phyloP scores from a whole-genome alignment of 1,140 invertebrate species.

The Palaemon carinicauda region DNA sequence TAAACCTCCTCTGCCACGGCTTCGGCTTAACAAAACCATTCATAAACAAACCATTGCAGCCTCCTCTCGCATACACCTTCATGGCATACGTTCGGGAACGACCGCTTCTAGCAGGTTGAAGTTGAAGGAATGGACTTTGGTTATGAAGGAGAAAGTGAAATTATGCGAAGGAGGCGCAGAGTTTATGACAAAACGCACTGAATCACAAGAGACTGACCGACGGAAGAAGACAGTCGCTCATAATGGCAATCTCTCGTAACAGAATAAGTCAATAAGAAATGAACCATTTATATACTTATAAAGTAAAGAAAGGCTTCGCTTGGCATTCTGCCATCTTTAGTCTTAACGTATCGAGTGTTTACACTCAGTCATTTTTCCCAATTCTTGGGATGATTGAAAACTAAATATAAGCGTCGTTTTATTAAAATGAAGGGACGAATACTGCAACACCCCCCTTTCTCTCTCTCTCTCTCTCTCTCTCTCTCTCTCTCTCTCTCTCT shows the following conservation, averaged over 20 bases:
- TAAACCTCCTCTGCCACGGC: slow-evolving; percentile 35
- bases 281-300: slow-evolving; percentile 24
- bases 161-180: not conserved
- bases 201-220: slow-evolving; percentile 45
- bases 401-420: too few species aligned
- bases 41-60: not conserved
- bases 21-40: slow-evolving; percentile 45
- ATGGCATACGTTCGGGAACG: not conserved
- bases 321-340: not conserved
- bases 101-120: too few species aligned
- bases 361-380: not conserved
- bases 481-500: too few species aligned
- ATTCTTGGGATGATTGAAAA: too few species aligned
- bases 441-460: too few species aligned
- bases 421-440: too few species aligned
- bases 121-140: not conserved
- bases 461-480: too few species aligned
- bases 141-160: slow-evolving; percentile 34
- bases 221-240: slow-evolving; percentile 40
- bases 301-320: too few species aligned
- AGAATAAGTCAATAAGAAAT: slow-evolving; percentile 40
- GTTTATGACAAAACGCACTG: slow-evolving; percentile 23
- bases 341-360: not conserved
- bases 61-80: not conserved
- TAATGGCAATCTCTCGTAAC: slow-evolving; percentile 43